These are phyloP conservation scores for Lasioglossum morio DNA, from an alignment of 2,888 invertebrate genomes.

Conservation along the genomic window DNA sequence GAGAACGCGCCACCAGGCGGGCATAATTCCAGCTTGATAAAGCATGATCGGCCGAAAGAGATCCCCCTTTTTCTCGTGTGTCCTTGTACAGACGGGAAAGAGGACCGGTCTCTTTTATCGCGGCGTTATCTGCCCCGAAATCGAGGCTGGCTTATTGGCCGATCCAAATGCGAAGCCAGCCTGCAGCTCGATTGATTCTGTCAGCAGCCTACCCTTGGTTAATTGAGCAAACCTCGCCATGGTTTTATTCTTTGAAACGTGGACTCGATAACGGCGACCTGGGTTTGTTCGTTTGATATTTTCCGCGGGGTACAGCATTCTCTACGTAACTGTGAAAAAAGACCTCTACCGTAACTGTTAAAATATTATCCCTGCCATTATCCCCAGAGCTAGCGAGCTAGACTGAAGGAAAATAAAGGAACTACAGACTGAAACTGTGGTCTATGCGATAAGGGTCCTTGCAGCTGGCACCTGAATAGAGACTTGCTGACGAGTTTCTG, in stretches of 20 bases:
- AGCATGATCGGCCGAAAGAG: slow-evolving; percentile 73
- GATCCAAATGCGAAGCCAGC: slow-evolving; percentile 57
- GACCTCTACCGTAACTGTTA: background rate
- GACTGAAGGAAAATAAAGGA: background rate
- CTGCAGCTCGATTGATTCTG: background rate
- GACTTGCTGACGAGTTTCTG: background rate
- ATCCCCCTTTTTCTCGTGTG: slow-evolving; percentile 50
- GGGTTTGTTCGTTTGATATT: background rate
- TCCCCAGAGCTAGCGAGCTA: no score
- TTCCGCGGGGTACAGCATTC: background rate
- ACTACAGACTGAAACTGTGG: background rate
- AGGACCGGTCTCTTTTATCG: slow-evolving; percentile 60
- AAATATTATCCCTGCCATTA: background rate
- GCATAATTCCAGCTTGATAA: slow-evolving; percentile 77
- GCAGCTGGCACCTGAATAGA: background rate
- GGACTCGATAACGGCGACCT: background rate
- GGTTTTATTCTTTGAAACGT: background rate
- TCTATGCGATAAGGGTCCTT: background rate
- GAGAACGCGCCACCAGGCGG: slow-evolving; percentile 72
- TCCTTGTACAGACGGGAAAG: slow-evolving; percentile 18
- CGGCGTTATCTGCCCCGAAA: slow-evolving; percentile 66
- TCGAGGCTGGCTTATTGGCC: slow-evolving; percentile 70
- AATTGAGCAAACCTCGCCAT: background rate
- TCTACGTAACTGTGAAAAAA: background rate
- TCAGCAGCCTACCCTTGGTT: background rate